Percentiles rank a stretch among this genome's conserved stretches.
Evolutionary conservation across 92 coral and sea anemone species (phyloP).

Genomic region (Metridium senile): DNA sequence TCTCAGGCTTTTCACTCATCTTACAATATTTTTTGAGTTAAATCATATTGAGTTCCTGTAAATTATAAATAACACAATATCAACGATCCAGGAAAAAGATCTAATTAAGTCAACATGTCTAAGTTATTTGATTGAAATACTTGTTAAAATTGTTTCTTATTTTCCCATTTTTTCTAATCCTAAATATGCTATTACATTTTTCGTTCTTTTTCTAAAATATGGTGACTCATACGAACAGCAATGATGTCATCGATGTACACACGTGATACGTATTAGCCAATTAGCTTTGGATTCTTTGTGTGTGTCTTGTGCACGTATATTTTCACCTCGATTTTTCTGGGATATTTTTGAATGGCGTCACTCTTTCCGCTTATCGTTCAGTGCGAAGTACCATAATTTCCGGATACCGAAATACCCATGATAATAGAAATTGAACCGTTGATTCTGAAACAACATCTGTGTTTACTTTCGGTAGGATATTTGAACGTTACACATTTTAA

Average conservation of each 20-base stretch:
- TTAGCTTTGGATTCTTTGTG: not conserved
- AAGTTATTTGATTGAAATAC: too few relatives aligned
- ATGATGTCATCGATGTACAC: not conserved
- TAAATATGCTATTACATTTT: too few relatives aligned
- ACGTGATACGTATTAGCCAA: not conserved
- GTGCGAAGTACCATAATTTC: constrained; percentile 24
- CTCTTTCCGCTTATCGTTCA: constrained; percentile 23
- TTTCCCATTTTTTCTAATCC: too few relatives aligned
- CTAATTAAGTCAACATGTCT: not conserved
- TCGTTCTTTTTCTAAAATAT: not conserved
- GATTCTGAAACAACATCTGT: not conserved
- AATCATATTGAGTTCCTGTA: not conserved
- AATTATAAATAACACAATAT: not conserved
- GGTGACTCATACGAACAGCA: not conserved
- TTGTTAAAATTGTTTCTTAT: too few relatives aligned
- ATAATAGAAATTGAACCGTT: not conserved
- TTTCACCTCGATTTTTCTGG: not conserved
- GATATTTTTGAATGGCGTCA: constrained; percentile 30
- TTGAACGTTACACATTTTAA: not conserved
- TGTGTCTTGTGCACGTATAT: not conserved
- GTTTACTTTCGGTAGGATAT: not conserved
- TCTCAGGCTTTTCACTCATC: constrained; percentile 24
- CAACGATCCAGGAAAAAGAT: not conserved
- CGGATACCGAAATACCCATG: constrained; percentile 18
- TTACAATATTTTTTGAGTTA: not conserved